Evolutionary conservation across 2,797 vertebrate genomes (phyloP).

Genomic region (Spondyliosoma cantharus): DNA sequence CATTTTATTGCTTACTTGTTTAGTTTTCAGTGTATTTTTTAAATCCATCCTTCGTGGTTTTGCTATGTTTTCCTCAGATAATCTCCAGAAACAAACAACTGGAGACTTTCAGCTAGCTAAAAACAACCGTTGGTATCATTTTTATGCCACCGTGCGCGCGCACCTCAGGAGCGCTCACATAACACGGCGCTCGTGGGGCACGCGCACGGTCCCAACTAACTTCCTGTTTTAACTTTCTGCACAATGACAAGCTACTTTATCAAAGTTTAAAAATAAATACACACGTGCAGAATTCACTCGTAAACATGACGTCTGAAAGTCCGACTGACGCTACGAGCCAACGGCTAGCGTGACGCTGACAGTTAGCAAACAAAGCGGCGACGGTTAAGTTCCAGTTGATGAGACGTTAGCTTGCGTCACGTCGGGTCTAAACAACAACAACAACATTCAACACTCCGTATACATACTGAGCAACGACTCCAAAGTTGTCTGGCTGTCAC

Average conservation of each 20-base stretch:
- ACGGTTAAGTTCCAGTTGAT: neutral
- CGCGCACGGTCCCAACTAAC: slow-evolving; percentile 49
- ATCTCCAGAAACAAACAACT: neutral
- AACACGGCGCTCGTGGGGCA: slow-evolving; percentile 1
- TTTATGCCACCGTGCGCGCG: neutral
- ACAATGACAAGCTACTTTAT: neutral
- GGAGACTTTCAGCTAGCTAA: too few species aligned
- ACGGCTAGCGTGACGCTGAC: neutral
- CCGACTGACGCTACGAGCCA: too few species aligned
- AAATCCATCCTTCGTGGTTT: neutral
- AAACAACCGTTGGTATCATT: too few species aligned
- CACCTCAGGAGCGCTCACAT: neutral
- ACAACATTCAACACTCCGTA: neutral
- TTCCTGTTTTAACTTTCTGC: slow-evolving; percentile 67
- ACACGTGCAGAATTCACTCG: rapidly evolving
- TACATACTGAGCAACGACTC: slow-evolving; percentile 83
- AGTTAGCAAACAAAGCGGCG: neutral
- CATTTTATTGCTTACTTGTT: neutral
- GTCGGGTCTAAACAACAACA: neutral
- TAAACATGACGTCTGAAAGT: too few species aligned
- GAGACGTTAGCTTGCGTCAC: neutral
- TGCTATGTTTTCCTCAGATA: neutral
- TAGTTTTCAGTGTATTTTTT: too few species aligned
- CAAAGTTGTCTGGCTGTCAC: slow-evolving; percentile 61
- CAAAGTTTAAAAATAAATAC: neutral